Evolutionary conservation across 2,888 invertebrate species (phyloP), one percentile per base, ranked within the genome.

Genomic region (Lasioglossum calceatum): DNA sequence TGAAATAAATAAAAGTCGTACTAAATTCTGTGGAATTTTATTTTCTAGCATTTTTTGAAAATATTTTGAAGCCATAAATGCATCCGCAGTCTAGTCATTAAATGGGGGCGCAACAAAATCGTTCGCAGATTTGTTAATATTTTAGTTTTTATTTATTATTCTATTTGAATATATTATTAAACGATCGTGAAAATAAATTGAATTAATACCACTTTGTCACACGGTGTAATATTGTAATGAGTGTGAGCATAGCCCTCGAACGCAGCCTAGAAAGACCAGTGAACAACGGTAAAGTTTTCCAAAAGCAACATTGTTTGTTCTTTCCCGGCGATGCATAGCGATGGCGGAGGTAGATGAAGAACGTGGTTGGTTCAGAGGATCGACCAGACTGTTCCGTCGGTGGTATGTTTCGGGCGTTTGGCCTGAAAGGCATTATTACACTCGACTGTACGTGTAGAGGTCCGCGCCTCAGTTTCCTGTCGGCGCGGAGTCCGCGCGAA

Each of bases 371-470:
- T 70, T 70, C 70, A 12, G 39, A 39, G 64, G 64, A 64, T 64
- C 64, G 32, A 32, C 16, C 32, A 70, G 70, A 23, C 70, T 23
- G 23, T 70, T 70, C 19, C 4, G 67, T 36, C 36, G 67, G 36
- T 70, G 70, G 70, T 36, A 70, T 23, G 70, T 70, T 39, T 39
- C 23, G 36, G 32, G 39, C 39, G 70, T 39, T 39, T 70, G 39
- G 36, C 39, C 39, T 39, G 39, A 19, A 39, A 39, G 39, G 70
- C 70, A 70, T 70, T 70, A 70, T 70, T 70, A 70, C 70, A 70
- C 39, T 70, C 39, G 70, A 8, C 67, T 39, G 70, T 70, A 70
- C 70, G 70, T 12, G 39, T 70, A 70, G 39, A 42, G 39, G 39
- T n/a, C n/a, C 61, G 54, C 36, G 58, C 44, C 7, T 74, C n/a